Percentiles rank a stretch among this genome's conserved stretches.
Conservation (phyloP, 2,113 vertebrate genomes). For the Spermophilus dauricus region DNA sequence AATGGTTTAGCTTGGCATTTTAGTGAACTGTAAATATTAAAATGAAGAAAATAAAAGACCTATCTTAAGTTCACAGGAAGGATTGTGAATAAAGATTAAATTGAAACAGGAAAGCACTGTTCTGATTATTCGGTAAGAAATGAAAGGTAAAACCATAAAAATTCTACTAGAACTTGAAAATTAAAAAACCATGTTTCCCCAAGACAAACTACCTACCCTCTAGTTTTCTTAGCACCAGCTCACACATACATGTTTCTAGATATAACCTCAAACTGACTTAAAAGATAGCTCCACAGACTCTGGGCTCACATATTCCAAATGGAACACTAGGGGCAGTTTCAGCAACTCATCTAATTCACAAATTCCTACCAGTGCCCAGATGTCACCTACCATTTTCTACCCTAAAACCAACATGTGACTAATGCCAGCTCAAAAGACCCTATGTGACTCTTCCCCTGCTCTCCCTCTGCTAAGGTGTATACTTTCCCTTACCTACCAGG, state of each 20-base stretch:
- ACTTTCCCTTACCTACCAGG: background rate
- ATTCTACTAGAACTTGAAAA: background rate
- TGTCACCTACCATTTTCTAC: background rate
- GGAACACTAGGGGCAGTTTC: background rate
- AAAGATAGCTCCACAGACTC: background rate
- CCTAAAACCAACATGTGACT: background rate
- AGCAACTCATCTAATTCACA: background rate
- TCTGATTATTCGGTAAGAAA: background rate
- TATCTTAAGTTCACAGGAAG: background rate
- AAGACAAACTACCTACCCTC: background rate
- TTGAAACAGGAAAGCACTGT: background rate
- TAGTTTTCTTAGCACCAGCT: background rate
- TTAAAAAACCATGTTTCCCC: background rate
- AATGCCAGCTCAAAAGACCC: background rate
- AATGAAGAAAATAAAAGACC: background rate
- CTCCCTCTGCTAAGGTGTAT: background rate
- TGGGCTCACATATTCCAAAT: background rate
- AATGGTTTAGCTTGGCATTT: background rate
- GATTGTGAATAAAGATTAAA: background rate
- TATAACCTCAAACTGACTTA: background rate
- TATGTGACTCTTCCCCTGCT: background rate
- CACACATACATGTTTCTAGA: background rate
- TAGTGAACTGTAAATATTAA: background rate
- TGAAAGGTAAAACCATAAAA: constrained; percentile 22
- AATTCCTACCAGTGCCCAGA: background rate